Conservation (phyloP, 2,113 vertebrate genomes). For the Sterrhoptilus dennistouni region DNA sequence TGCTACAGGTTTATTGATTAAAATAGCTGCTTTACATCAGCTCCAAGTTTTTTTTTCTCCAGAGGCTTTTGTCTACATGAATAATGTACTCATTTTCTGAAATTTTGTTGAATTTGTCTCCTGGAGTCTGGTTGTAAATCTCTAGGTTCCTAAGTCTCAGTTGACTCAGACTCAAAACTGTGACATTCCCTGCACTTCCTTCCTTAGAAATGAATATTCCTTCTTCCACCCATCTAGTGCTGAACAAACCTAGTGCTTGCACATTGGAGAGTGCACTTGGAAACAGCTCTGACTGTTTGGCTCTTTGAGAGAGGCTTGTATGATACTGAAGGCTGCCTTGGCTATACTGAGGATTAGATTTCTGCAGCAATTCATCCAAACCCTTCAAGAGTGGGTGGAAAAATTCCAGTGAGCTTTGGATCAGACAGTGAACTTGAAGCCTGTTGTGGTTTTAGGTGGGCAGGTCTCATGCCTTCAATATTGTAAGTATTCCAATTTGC, state of each 20-base stretch:
- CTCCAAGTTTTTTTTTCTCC: conserved; percentile 33
- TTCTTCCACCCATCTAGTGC: background rate
- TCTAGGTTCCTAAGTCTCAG: conserved; percentile 1
- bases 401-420: background rate
- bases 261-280: background rate
- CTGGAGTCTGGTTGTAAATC: conserved; percentile 15
- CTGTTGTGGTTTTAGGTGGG: background rate
- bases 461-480: background rate
- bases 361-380: background rate
- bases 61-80: conserved; percentile 45
- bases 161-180: background rate
- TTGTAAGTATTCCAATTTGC: background rate
- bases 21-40: conserved; percentile 40
- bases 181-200: background rate
- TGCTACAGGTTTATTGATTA: conserved; percentile 53
- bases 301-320: background rate
- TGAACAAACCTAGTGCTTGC: background rate
- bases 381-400: background rate
- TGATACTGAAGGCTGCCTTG: background rate
- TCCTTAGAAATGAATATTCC: background rate
- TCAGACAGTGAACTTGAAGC: background rate
- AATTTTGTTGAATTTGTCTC: conserved; percentile 12
- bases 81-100: conserved; percentile 8
- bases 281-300: background rate
- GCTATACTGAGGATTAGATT: background rate